These are phyloP conservation scores for Sylvilagus bachmani DNA, from an alignment of 2,113 vertebrate species.

Conservation along the genomic window DNA sequence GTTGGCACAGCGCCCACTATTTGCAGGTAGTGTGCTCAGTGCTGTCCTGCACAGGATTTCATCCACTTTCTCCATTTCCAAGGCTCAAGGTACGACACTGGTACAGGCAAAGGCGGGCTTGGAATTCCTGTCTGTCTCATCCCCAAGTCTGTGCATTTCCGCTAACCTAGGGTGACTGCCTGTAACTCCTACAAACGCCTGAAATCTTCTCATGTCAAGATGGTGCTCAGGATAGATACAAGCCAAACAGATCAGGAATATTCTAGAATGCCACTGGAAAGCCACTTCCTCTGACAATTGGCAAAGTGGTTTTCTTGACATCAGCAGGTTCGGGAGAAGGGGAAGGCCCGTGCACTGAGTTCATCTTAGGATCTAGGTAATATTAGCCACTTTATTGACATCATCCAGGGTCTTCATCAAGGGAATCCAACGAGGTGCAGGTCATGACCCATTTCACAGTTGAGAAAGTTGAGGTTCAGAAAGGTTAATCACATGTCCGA, in stretches of 20 bases:
- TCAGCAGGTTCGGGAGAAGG: background rate
- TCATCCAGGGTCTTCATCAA: background rate
- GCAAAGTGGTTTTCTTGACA: background rate
- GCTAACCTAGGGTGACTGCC: background rate
- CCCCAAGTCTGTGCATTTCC: background rate
- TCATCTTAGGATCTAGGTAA: background rate
- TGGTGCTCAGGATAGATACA: background rate
- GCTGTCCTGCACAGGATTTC: background rate
- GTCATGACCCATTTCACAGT: slow-evolving; percentile 12
- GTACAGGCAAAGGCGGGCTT: background rate
- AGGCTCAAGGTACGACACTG: background rate
- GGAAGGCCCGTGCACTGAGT: background rate
- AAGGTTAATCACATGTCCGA: background rate
- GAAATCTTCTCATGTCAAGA: background rate
- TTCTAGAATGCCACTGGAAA: background rate
- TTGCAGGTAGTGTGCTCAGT: background rate
- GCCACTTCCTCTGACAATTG: background rate
- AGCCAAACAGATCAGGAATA: background rate
- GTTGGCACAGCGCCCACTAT: background rate
- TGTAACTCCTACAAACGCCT: background rate
- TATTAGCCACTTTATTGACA: background rate
- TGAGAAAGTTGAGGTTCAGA: slow-evolving; percentile 30
- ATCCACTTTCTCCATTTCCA: background rate
- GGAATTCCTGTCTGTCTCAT: background rate
- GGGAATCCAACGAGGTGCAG: background rate